Percentiles rank a stretch among this genome's conserved stretches.
Evolutionary conservation across 92 coral and sea anemone species (phyloP).

Genomic region (Actinernus sp.): DNA sequence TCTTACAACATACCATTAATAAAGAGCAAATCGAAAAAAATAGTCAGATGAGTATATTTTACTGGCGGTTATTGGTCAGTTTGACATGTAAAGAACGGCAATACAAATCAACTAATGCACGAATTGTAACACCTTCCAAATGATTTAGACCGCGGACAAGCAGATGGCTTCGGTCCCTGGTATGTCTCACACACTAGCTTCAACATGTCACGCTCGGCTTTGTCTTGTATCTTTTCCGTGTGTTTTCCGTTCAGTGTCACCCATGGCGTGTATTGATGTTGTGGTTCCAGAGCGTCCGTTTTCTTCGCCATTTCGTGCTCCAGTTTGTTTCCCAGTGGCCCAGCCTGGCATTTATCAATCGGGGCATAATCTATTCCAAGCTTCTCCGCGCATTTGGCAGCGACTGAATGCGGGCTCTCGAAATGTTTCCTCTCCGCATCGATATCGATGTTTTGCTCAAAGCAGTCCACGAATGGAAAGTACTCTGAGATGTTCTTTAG

Average conservation of each 20-base stretch:
- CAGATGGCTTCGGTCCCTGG: background rate
- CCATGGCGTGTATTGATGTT: slow-evolving; percentile 80
- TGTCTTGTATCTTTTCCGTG: slow-evolving; percentile 55
- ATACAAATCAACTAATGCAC: too few relatives aligned
- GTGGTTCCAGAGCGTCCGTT: slow-evolving; percentile 68
- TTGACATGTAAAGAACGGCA: too few relatives aligned
- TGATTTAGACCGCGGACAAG: too few relatives aligned
- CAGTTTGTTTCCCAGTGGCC: slow-evolving; percentile 61
- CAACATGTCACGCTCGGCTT: background rate
- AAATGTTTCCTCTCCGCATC: too few relatives aligned
- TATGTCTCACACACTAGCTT: background rate
- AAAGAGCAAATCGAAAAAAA: too few relatives aligned
- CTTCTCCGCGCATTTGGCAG: slow-evolving; percentile 62
- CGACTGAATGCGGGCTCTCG: slow-evolving; percentile 44
- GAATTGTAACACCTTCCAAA: too few relatives aligned
- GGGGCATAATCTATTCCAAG: slow-evolving; percentile 62
- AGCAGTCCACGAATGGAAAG: slow-evolving; percentile 80
- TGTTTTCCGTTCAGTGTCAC: slow-evolving; percentile 79
- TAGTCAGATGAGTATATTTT: too few relatives aligned
- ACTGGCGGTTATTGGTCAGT: too few relatives aligned
- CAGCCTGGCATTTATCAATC: slow-evolving; percentile 55
- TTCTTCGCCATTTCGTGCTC: slow-evolving; percentile 79
- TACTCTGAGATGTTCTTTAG: slow-evolving; percentile 48
- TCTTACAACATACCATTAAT: too few relatives aligned
- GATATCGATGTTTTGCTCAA: slow-evolving; percentile 46